A percentile compares a stretch with the other conserved stretches of the same genome.
These are phyloP conservation scores for Halcyon chelicuti DNA, from an alignment of 2,797 vertebrate species.

Conservation along the genomic window DNA sequence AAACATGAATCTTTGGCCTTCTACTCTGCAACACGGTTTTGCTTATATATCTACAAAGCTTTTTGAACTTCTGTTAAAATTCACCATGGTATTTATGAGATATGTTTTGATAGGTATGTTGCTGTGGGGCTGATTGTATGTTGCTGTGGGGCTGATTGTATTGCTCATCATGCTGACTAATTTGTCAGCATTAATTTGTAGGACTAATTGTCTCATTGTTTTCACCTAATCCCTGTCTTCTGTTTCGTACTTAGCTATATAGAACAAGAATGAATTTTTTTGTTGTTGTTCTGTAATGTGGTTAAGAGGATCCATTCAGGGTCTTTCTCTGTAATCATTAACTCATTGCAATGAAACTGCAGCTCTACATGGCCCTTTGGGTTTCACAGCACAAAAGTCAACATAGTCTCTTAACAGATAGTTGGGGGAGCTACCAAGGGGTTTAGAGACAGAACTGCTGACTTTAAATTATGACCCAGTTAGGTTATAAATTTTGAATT, in stretches of 20 bases:
- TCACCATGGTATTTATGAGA: neutral
- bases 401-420: neutral
- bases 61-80: neutral
- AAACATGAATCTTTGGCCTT: neutral
- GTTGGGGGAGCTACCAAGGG: fast-evolving
- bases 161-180: neutral
- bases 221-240: neutral
- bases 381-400: neutral
- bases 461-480: neutral
- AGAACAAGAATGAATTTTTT: neutral
- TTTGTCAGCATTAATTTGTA: neutral
- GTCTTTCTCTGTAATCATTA: neutral
- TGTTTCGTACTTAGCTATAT: neutral
- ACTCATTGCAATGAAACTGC: neutral
- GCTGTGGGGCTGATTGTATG: neutral
- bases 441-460: neutral
- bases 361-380: neutral
- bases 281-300: neutral
- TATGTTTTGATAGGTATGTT: neutral
- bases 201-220: neutral
- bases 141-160: neutral
- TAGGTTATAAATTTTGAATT: neutral
- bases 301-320: neutral
- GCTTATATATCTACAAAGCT: neutral
- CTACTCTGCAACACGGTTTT: neutral